These are phyloP conservation scores for Mimas tiliae DNA, from an alignment of 2,888 invertebrate genomes.

Conservation along the genomic window DNA sequence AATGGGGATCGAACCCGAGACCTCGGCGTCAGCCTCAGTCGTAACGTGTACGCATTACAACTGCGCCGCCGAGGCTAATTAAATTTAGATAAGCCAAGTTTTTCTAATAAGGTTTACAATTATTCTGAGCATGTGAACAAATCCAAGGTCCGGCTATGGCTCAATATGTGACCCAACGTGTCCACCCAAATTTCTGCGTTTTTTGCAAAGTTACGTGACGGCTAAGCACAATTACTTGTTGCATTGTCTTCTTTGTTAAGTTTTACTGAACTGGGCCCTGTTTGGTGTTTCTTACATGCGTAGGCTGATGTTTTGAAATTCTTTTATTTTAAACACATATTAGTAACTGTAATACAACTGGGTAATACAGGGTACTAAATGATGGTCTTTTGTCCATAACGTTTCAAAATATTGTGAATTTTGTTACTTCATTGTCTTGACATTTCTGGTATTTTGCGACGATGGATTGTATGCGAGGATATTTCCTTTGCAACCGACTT, in stretches of 20 bases:
- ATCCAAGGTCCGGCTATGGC: conserved; percentile 12
- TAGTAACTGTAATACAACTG: too few relatives aligned
- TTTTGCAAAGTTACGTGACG: conserved; percentile 24
- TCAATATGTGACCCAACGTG: conserved; percentile 14
- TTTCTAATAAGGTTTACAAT: background rate
- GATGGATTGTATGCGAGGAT: background rate
- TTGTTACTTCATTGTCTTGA: background rate
- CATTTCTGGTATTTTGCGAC: background rate
- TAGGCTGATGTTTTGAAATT: too few relatives aligned
- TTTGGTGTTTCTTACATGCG: conserved; percentile 6
- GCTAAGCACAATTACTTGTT: conserved; percentile 15
- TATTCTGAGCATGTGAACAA: conserved; percentile 14
- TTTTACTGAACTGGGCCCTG: background rate
- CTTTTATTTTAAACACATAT: too few relatives aligned
- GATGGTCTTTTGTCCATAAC: background rate
- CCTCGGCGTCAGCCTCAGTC: too few relatives aligned
- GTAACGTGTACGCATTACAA: too few relatives aligned
- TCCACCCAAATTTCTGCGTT: conserved; percentile 8
- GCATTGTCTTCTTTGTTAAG: conserved; percentile 17
- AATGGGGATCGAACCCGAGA: too few relatives aligned
- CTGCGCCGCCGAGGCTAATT: too few relatives aligned
- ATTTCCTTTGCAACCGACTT: too few relatives aligned
- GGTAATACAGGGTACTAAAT: background rate
- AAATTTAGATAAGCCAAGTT: conserved; percentile 1
- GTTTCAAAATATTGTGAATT: background rate